Conservation (phyloP, 2,888 invertebrate species). For the Eupithecia subumbrata region DNA sequence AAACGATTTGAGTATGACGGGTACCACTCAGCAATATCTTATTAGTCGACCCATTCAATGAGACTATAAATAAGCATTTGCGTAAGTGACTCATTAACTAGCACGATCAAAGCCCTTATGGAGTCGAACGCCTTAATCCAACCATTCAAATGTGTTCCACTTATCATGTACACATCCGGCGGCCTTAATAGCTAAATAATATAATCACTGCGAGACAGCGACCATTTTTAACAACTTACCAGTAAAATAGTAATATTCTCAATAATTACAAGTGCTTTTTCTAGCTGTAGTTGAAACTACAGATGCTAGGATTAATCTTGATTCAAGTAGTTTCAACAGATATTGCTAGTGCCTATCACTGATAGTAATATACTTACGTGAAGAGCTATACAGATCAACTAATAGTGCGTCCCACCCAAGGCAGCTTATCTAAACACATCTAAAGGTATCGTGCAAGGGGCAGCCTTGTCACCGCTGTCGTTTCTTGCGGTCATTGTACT, state of each 20-base stretch:
- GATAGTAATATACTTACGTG: not conserved
- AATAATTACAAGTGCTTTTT: slow-evolving; percentile 16
- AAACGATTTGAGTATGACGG: slow-evolving; percentile 31
- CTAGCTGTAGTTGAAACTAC: not conserved
- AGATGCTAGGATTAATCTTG: not conserved
- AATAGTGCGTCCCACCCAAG: not conserved
- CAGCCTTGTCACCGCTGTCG: slow-evolving; percentile 19
- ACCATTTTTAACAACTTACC: slow-evolving; percentile 34
- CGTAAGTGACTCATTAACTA: slow-evolving; percentile 41
- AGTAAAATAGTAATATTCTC: slow-evolving; percentile 15
- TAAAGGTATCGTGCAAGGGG: slow-evolving; percentile 20
- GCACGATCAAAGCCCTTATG: slow-evolving; percentile 45
- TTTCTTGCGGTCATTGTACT: slow-evolving; percentile 67
- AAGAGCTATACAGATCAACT: not conserved
- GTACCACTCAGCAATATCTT: slow-evolving; percentile 33
- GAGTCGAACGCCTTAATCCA: slow-evolving; percentile 50
- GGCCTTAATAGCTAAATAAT: slow-evolving; percentile 63
- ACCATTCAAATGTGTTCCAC: slow-evolving; percentile 64
- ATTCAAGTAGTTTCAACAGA: not conserved
- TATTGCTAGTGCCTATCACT: not conserved
- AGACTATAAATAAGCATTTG: slow-evolving; percentile 38
- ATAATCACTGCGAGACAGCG: slow-evolving; percentile 48
- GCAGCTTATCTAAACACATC: not conserved
- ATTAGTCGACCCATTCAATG: slow-evolving; percentile 32
- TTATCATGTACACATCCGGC: slow-evolving; percentile 65